Evolutionary conservation across 2,797 vertebrate genomes (phyloP), one percentile per base, ranked within the genome.

Genomic region (Oreochromis mossambicus): DNA sequence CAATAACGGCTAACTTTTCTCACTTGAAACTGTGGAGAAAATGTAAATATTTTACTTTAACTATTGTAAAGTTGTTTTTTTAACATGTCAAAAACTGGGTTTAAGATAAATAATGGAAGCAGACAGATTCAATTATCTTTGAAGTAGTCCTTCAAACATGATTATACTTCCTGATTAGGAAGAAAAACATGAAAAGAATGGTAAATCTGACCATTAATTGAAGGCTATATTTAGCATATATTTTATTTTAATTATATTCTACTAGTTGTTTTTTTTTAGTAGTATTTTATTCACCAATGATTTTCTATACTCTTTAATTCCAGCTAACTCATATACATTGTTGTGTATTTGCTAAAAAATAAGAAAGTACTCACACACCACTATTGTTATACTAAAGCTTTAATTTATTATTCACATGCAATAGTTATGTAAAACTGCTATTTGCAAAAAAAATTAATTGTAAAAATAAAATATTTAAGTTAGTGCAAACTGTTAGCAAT

Each of bases 361-460:
- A 34, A 26, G 8, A 58, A 5, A 48, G 6, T n/a, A 32, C 43
- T 61, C 34, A 77, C 38, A 73, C 61, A 85, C n/a, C 19, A 83
- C 1, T 19, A 41, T 2, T 19, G 32, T 87, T 87, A 70, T 52
- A 56, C 17, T 91, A 87, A 88, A 92, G 87, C 83, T 92, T 92
- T 93, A 92, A 87, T 94, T 32, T 86, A 81, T 84, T 90, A 82
- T 84, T 87, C 21, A 90, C 63, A 80, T 79, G 26, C 51, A 85
- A 81, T 80, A 51, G 8, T 75, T 85, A 83, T 83, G 17, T 80
- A 87, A 84, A 92, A 38, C 15, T 56, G 2, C 3, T 79, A 83
- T 87, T 85, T 91, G 87, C 78, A 90, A 90, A 81, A 81, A 91
- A 66, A 6, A 21, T 4, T 13, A 14, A 83, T 58, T 80, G 21